Evolutionary conservation across 2,113 vertebrate genomes (phyloP), one percentile per base, ranked within the genome.

Genomic region (Mus pahari): DNA sequence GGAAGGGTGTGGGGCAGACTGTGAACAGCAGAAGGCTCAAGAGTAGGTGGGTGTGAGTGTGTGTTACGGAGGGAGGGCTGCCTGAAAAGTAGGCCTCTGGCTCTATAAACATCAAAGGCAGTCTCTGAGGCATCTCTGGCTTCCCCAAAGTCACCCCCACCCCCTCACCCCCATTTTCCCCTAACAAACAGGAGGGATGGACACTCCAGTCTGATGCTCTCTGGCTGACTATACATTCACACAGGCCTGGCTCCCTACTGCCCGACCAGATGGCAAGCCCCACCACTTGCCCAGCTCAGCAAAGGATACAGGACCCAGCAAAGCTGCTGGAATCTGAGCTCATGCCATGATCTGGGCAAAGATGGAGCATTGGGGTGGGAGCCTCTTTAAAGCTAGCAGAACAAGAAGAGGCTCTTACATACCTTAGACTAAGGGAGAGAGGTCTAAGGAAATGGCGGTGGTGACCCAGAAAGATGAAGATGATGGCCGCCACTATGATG

Each of bases 241-340:
- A 78, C 33, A 5, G 58, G 22, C 87, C 66, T 26, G 91, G 78
- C 92, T 95, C 62, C 96, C 94, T 36, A 24, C 89, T 10, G 74
- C 60, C 71, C 24, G 31, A n/a, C 53, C 96, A 96, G 97, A 97
- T 96, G 97, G 96, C 79, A 53, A 60, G 75, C 39, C 62, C 55
- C 45, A 53, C 36, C 48, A 22, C 3, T 0, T 3, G 28, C 39
- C 42, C 6, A 26, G 86, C 55, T 75, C 24, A 2, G 62, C 75
- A 39, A 88, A 91, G 60, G 77, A 66, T 70, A 48, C 39, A 66
- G 86, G 71, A 55, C 84, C 5, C 74, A 28, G 42, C 79, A 17
- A 81, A 90, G 73, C 79, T 45, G 50, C 90, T 36, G 16, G 70
- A 17, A 20, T n/a, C 62, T 14, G 20, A 0, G 39, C 42, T 39